phyloP scores from a whole-genome alignment of 2,113 vertebrate species.

The Monopterus albus region DNA sequence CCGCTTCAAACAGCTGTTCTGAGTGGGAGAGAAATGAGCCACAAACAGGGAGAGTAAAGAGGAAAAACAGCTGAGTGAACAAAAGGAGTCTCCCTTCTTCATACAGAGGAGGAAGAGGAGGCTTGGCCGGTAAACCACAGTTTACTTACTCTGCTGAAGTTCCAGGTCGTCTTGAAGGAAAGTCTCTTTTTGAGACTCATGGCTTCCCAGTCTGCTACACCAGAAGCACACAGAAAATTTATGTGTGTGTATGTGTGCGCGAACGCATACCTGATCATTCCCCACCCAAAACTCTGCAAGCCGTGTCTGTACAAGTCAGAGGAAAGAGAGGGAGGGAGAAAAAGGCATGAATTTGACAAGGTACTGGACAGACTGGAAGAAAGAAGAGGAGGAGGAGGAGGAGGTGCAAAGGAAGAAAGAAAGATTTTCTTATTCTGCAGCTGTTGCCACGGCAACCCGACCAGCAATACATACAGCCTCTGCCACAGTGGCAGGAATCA shows the following conservation, averaged over 20 bases:
- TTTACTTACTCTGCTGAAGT: slow-evolving; percentile 78
- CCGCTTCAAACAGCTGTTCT: slow-evolving; percentile 72
- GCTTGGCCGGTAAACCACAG: slow-evolving; percentile 39
- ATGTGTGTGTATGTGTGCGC: slow-evolving; percentile 52
- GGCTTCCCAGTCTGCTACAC: slow-evolving; percentile 71
- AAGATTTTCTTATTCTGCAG: slow-evolving; percentile 64
- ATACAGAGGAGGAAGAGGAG: slow-evolving; percentile 35
- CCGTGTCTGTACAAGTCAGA: slow-evolving; percentile 86
- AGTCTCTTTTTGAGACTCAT: slow-evolving; percentile 84
- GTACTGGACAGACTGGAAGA: slow-evolving; percentile 52
- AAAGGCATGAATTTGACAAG: slow-evolving; percentile 65
- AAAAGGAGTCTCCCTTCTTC: slow-evolving; percentile 57
- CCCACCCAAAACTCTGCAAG: slow-evolving; percentile 77
- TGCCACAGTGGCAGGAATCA: slow-evolving; percentile 70
- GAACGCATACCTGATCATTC: slow-evolving; percentile 80
- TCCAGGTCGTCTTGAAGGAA: slow-evolving; percentile 80
- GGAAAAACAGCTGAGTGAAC: slow-evolving; percentile 79
- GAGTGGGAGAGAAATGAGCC: slow-evolving; percentile 39
- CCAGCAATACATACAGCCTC: slow-evolving; percentile 69
- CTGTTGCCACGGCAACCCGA: slow-evolving; percentile 69
- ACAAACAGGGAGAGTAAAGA: slow-evolving; percentile 67
- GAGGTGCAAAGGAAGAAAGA: slow-evolving; percentile 40
- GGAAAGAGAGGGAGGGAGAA: slow-evolving; percentile 51
- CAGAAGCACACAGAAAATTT: slow-evolving; percentile 61
- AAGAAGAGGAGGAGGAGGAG: slow-evolving; percentile 3